phyloP scores from a whole-genome alignment of 2,113 vertebrate species.

The Saccopteryx leptura region DNA sequence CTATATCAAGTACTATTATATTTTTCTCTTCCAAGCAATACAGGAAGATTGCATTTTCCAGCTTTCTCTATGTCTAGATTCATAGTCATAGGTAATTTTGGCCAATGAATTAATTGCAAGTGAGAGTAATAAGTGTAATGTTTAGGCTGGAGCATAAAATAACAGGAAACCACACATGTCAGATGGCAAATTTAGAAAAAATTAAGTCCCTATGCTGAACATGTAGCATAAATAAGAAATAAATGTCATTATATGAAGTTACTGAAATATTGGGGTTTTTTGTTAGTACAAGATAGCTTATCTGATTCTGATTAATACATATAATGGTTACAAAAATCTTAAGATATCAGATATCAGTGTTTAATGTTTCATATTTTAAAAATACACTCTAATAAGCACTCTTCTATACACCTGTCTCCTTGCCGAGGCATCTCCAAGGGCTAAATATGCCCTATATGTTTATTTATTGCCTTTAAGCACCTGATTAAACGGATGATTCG shows the following conservation, averaged over 20 bases:
- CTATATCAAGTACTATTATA: background rate
- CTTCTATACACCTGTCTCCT: slow-evolving; percentile 53
- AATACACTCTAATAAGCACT: slow-evolving; percentile 35
- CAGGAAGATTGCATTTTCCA: background rate
- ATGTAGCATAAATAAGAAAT: slow-evolving; percentile 43
- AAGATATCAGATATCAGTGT: slow-evolving; percentile 14
- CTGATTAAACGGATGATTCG: slow-evolving; percentile 61
- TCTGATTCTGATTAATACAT: background rate
- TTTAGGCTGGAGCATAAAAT: background rate
- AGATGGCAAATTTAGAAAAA: slow-evolving; percentile 18
- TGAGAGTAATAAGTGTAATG: background rate
- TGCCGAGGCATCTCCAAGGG: slow-evolving; percentile 35
- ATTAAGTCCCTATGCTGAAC: background rate
- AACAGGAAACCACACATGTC: slow-evolving; percentile 47
- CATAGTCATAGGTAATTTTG: background rate
- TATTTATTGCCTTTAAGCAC: slow-evolving; percentile 66
- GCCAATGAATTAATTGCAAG: slow-evolving; percentile 36
- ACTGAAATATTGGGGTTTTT: slow-evolving; percentile 19
- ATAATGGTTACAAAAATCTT: background rate
- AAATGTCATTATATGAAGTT: background rate
- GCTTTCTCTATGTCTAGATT: background rate
- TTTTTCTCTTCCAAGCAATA: background rate
- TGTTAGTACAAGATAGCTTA: background rate
- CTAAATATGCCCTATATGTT: slow-evolving; percentile 33
- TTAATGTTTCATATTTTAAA: slow-evolving; percentile 9